Evolutionary conservation across 2,797 vertebrate genomes (phyloP), one percentile per base, ranked within the genome.

Genomic region (Tapirus indicus): DNA sequence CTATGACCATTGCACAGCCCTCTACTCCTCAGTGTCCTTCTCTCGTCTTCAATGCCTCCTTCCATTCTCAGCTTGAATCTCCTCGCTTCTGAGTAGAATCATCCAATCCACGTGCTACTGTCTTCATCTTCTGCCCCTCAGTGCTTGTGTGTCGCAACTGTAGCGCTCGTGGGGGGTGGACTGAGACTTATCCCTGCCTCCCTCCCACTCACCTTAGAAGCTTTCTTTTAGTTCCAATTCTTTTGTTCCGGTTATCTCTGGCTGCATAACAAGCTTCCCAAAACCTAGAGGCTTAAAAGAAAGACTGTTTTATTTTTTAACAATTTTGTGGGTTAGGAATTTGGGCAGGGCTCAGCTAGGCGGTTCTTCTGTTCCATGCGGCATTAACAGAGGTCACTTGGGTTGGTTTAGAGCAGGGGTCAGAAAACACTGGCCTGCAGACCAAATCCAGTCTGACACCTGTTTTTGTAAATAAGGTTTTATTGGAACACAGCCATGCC

Each of bases 311-410:
- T 44, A 56, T 64, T 52, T n/a, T 93, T 6, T 77, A 94, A 72
- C 4, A 10, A 60, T 79, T 77, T 75, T 56, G 27, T 49, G 69
- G 62, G 44, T 74, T 75, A 74, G 35, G 21, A 58, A 79, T 95
- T 14, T 84, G 75, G 91, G 60, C 29, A 83, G 52, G 60, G 25
- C 64, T 95, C 44, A 35, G 56, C 78, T 0, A 18, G 75, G 4
- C 12, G 74, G 69, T 93, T 97, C 77, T 93, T 97, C 94, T 60
- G n/a, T 47, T 93, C 32, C 35, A 3, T 47, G 32, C 2, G 17
- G 11, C 18, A 7, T 47, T 49, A 16, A 23, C 52, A 44, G 64
- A 80, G 20, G 29, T 58, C 25, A 3, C 47, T 47, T 16, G 38
- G 18, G 27, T 29, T 89, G 44, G 44, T 83, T 35, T 80, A 71